phyloP scores from a whole-genome alignment of 2,113 vertebrate genomes.

The Carettochelys insculpta region DNA sequence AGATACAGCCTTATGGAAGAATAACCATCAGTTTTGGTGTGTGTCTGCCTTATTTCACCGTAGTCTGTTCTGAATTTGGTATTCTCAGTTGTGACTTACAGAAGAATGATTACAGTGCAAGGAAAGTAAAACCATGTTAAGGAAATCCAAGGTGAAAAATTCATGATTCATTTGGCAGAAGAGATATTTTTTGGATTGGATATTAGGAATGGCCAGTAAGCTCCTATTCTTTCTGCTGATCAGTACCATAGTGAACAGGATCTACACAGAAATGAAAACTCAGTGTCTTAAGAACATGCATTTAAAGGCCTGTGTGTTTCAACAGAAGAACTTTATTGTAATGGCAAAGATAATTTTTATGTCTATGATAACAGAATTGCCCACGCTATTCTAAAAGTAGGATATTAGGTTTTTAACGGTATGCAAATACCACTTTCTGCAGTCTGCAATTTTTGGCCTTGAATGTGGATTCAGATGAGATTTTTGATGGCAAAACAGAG shows the following conservation, averaged over 20 bases:
- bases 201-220: not conserved
- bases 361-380: not conserved
- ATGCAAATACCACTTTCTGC: not conserved
- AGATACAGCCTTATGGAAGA: no score
- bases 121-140: not conserved
- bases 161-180: not conserved
- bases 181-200: not conserved
- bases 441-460: not conserved
- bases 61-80: no score
- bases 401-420: not conserved
- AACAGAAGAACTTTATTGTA: not conserved
- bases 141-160: not conserved
- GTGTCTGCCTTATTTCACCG: no score
- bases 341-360: not conserved
- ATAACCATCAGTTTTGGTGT: no score
- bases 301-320: not conserved
- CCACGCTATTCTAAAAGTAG: not conserved
- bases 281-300: not conserved
- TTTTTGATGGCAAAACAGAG: not conserved
- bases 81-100: no score
- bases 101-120: no score
- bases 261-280: not conserved
- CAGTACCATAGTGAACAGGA: not conserved
- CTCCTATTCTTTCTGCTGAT: not conserved
- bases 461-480: not conserved